phyloP scores from a whole-genome alignment of 1,140 invertebrate genomes.

The Leptinotarsa undecemlineata region DNA sequence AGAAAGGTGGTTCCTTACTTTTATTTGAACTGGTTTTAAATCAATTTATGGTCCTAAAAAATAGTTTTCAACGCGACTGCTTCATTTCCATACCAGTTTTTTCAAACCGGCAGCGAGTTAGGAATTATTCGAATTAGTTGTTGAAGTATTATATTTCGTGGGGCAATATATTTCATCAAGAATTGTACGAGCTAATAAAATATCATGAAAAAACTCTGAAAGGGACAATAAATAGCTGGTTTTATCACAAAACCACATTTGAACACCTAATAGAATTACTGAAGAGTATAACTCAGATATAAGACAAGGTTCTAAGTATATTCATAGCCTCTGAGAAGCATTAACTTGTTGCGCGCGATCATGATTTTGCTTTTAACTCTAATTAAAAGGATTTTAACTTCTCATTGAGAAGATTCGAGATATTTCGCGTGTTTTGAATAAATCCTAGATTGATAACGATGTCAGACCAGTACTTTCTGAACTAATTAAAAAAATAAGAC shows the following conservation, averaged over 20 bases:
- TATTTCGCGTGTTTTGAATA: slow-evolving; percentile 21
- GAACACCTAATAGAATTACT: neutral
- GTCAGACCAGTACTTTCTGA: neutral
- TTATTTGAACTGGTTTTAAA: too few relatives aligned
- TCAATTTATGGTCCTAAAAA: neutral
- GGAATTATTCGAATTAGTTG: slow-evolving; percentile 5
- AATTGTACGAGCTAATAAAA: neutral
- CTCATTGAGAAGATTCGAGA: slow-evolving; percentile 9
- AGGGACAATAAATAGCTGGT: slow-evolving; percentile 7
- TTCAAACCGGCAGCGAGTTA: neutral
- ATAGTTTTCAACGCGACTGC: slow-evolving; percentile 1
- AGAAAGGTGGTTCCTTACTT: too few relatives aligned
- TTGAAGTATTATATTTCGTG: neutral
- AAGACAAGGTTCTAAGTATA: slow-evolving; percentile 16
- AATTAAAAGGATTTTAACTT: slow-evolving; percentile 22
- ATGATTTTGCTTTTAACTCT: slow-evolving; percentile 26
- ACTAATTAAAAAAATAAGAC: slow-evolving; percentile 22
- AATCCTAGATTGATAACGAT: slow-evolving; percentile 9
- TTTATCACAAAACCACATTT: slow-evolving; percentile 18
- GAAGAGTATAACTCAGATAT: neutral
- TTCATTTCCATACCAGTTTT: slow-evolving; percentile 5
- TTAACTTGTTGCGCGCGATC: slow-evolving; percentile 17
- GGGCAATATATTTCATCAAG: neutral
- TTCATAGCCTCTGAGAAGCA: slow-evolving; percentile 22
- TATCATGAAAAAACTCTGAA: neutral